These are phyloP conservation scores for Saturnia japonica DNA, from an alignment of 2,888 invertebrate genomes.

Conservation along the genomic window DNA sequence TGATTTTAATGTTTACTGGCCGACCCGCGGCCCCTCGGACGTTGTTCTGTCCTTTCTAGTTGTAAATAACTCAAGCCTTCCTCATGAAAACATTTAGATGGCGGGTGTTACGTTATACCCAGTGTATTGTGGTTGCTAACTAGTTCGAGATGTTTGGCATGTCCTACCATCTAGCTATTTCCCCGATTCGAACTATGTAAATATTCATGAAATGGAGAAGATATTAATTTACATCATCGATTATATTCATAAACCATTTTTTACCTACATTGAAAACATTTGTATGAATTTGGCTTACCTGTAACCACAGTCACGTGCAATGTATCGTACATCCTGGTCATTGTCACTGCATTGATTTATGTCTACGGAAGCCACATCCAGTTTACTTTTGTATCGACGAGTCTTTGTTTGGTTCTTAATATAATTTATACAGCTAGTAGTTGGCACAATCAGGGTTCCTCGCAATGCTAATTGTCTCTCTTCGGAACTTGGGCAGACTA, in stretches of 20 bases:
- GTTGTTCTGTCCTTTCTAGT: too few species aligned
- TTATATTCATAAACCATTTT: not conserved
- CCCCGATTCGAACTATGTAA: too few species aligned
- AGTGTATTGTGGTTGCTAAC: too few species aligned
- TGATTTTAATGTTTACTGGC: too few species aligned
- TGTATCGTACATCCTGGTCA: slow-evolving; percentile 16
- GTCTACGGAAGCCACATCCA: slow-evolving; percentile 30
- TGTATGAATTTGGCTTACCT: slow-evolving; percentile 28
- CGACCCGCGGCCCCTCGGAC: too few species aligned
- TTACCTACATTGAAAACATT: not conserved
- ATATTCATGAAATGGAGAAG: too few species aligned
- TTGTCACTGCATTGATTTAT: slow-evolving; percentile 6
- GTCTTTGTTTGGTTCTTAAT: slow-evolving; percentile 51
- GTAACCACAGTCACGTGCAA: slow-evolving; percentile 17
- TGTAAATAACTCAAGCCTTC: too few species aligned
- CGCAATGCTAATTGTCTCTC: slow-evolving; percentile 68
- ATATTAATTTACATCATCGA: too few species aligned
- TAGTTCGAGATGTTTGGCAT: too few species aligned
- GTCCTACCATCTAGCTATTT: too few species aligned
- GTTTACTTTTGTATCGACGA: slow-evolving; percentile 20
- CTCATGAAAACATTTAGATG: too few species aligned
- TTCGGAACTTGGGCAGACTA: slow-evolving; percentile 44
- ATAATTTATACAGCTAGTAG: slow-evolving; percentile 61
- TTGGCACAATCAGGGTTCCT: slow-evolving; percentile 61
- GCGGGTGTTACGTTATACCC: too few species aligned